These are phyloP conservation scores for Dolichoris vasculosae DNA, from an alignment of 1,140 invertebrate genomes.

Conservation along the genomic window DNA sequence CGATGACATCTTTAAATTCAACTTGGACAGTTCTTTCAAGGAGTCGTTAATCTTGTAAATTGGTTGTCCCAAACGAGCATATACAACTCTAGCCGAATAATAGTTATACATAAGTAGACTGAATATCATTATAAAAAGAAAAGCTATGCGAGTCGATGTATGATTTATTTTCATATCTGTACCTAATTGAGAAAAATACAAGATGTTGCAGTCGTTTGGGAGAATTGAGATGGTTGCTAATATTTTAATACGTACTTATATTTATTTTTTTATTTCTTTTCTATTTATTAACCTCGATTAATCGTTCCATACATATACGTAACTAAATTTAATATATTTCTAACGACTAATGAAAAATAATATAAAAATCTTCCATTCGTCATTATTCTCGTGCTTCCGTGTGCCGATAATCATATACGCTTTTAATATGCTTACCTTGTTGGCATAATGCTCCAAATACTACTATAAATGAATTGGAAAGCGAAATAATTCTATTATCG, in stretches of 20 bases:
- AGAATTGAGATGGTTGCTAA: no score
- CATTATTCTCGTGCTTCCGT: no score
- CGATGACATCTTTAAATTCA: conserved; percentile 60
- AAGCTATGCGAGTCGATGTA: conserved; percentile 55
- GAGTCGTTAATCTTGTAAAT: conserved; percentile 69
- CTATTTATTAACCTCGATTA: no score
- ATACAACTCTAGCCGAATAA: conserved; percentile 68
- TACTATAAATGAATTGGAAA: conserved; percentile 24
- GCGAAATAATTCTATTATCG: no score
- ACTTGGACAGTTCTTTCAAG: conserved; percentile 61
- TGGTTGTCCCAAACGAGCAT: conserved; percentile 65
- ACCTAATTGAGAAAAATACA: not conserved
- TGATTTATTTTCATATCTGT: conserved; percentile 34
- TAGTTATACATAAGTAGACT: conserved; percentile 68
- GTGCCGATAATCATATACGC: no score
- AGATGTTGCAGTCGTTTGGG: no score
- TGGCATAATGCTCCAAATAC: conserved; percentile 25
- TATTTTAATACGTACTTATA: no score
- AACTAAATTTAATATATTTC: no score
- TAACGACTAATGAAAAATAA: no score
- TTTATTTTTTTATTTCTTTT: not conserved
- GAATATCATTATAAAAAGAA: conserved; percentile 61
- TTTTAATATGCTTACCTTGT: conserved; percentile 31
- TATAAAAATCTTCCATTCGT: no score
- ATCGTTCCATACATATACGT: no score